A percentile compares a stretch with the other conserved stretches of the same genome.
Conservation (phyloP, 2,113 vertebrate species). For the Xenotilapia caudafasciata region DNA sequence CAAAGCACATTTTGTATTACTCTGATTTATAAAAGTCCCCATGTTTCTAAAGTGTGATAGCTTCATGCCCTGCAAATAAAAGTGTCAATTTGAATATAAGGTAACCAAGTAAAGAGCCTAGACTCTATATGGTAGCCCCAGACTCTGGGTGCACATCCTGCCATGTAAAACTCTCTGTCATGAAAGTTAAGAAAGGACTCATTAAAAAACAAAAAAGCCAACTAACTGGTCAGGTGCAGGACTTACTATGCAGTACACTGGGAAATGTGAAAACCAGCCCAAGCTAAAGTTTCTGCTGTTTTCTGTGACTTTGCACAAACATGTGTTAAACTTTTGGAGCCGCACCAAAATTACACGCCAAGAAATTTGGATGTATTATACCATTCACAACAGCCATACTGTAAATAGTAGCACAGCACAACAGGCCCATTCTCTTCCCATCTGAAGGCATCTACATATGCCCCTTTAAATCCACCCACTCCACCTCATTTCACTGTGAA, state of each 20-base stretch:
- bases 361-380: conserved; percentile 13
- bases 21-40: background rate
- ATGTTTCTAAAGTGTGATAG: conserved; percentile 12
- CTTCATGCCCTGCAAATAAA: conserved; percentile 44
- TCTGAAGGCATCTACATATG: conserved; percentile 22
- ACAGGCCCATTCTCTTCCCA: conserved; percentile 25
- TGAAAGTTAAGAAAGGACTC: conserved; percentile 18
- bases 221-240: background rate
- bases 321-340: conserved; percentile 32
- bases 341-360: conserved; percentile 20
- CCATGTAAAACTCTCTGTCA: conserved; percentile 30
- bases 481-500: background rate
- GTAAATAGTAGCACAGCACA: background rate
- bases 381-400: background rate
- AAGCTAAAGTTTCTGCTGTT: background rate
- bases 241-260: background rate
- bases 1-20: background rate
- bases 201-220: background rate
- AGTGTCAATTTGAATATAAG: background rate
- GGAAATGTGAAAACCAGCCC: background rate
- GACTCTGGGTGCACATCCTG: conserved; percentile 29
- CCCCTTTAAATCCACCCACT: background rate
- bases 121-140: conserved; percentile 10
- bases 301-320: conserved; percentile 47
- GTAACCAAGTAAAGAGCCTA: conserved; percentile 6